Evolutionary conservation across 1,140 invertebrate genomes (phyloP).

Genomic region (Microplitis mediator): DNA sequence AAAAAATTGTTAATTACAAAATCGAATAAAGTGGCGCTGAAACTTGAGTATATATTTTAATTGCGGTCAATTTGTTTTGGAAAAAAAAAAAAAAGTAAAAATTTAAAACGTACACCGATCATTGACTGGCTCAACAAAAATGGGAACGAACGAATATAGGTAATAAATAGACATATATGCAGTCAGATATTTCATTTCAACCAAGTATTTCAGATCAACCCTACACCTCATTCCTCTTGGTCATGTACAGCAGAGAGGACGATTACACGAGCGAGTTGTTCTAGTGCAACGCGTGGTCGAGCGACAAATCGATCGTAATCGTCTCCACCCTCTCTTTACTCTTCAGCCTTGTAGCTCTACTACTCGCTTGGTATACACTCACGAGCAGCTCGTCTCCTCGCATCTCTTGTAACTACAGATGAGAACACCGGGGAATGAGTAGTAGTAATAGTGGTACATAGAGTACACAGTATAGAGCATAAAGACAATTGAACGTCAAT

Average conservation of each 20-base stretch:
- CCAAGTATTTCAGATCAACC: neutral
- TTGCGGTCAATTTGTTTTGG: neutral
- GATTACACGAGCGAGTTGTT: constrained; percentile 19
- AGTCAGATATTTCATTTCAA: neutral
- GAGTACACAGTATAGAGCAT: neutral
- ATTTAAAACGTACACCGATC: neutral
- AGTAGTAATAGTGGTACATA: neutral
- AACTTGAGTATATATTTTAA: neutral
- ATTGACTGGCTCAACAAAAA: neutral
- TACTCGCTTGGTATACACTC: neutral
- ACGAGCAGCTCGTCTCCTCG: no score
- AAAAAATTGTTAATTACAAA: no score
- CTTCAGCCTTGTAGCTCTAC: neutral
- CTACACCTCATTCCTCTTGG: neutral
- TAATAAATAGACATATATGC: neutral
- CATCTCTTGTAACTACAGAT: neutral
- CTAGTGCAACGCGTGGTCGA: constrained; percentile 21
- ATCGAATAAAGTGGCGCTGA: neutral
- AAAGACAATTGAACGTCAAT: neutral
- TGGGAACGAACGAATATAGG: neutral
- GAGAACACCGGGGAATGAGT: neutral
- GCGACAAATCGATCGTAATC: constrained; percentile 33
- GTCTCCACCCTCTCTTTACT: neutral
- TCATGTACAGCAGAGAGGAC: neutral
- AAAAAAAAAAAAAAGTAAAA: neutral